Base-by-base conservation (phyloP, 92 coral and sea anemone genomes). In the Blastomussa wellsi region DNA sequence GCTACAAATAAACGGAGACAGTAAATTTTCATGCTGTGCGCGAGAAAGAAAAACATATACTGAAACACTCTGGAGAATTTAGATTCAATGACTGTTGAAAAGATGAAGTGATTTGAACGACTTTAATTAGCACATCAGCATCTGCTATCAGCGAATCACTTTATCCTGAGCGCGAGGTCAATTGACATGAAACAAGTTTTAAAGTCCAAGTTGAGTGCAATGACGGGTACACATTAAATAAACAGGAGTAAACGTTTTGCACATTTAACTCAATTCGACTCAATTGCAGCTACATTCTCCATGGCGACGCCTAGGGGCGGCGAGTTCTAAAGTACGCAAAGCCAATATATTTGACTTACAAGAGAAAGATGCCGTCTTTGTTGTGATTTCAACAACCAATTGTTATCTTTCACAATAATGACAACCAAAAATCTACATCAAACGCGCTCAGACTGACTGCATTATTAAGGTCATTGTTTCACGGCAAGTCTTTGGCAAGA, bases 381-480 rank as follows among this genome's bases (percentile, higher is more conserved):
- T 70, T 82, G 52, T n/a, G 53, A 70, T 29, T 71, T 70, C 28
- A 52, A 71, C 78, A 37, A 24, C 78, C 86, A 82, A 82, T 72
- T 49, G 70, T 70, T 52, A 68, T 71, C 69, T 44, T 70, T 71
- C 38, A 70, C 37, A 82, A 82, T 62, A 36, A 81, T 70, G 65
- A 69, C 85, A 70, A 49, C 70, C 33, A 48, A 47, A 22, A 64
- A 33, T 38, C 60, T 9, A 66, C 78, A 67, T 32, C 39, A 80
- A 36, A 69, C 49, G 4, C 68, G 35, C 32, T 33, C 64, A 55
- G 47, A 71, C 49, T 70, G 22, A 33, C 26, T 81, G 67, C 76
- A 81, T 81, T 70, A 81, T 81, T 70, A 48, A 81, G 47, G 28
- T 29, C 37, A 44, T 65, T 71, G 86, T 51, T 82, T 52, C 36